Conservation (phyloP, 1,140 invertebrate genomes). For the Psilanteris sp. region DNA sequence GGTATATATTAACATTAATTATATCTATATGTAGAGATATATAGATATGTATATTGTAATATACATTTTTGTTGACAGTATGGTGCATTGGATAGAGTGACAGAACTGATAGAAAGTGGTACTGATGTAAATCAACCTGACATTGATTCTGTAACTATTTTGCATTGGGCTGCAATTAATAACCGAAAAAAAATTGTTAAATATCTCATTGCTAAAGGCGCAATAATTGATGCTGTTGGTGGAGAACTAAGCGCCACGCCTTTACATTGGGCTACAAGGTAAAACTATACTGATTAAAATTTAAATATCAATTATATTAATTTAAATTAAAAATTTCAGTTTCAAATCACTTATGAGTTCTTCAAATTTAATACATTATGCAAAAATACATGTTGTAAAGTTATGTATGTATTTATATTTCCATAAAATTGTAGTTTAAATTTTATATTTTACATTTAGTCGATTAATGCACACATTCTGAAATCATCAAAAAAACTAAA, state of each 20-base stretch:
- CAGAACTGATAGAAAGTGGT: slow-evolving; percentile 92
- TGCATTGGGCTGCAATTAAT: slow-evolving; percentile 99
- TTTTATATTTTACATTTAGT: too few species aligned
- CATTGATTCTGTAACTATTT: slow-evolving; percentile 94
- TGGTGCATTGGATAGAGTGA: slow-evolving; percentile 90
- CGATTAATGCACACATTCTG: too few species aligned
- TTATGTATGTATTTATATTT: too few species aligned
- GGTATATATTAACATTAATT: slow-evolving; percentile 16
- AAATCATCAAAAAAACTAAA: too few species aligned
- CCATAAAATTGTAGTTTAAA: too few species aligned
- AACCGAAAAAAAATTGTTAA: slow-evolving; percentile 95
- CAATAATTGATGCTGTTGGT: slow-evolving; percentile 94
- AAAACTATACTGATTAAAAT: slow-evolving; percentile 12
- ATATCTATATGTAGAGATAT: too few species aligned
- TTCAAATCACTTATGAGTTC: too few species aligned
- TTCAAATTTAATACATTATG: too few species aligned
- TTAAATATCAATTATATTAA: too few species aligned
- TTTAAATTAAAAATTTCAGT: too few species aligned
- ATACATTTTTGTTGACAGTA: slow-evolving; percentile 84
- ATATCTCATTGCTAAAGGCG: slow-evolving; percentile 92
- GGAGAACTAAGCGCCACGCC: slow-evolving; percentile 97
- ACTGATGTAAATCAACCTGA: slow-evolving; percentile 95
- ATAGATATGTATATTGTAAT: too few species aligned
- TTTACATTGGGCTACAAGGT: slow-evolving; percentile 97
- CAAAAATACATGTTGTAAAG: too few species aligned